These are phyloP conservation scores for Lagopus muta DNA, from an alignment of 2,113 vertebrate genomes.

Conservation along the genomic window DNA sequence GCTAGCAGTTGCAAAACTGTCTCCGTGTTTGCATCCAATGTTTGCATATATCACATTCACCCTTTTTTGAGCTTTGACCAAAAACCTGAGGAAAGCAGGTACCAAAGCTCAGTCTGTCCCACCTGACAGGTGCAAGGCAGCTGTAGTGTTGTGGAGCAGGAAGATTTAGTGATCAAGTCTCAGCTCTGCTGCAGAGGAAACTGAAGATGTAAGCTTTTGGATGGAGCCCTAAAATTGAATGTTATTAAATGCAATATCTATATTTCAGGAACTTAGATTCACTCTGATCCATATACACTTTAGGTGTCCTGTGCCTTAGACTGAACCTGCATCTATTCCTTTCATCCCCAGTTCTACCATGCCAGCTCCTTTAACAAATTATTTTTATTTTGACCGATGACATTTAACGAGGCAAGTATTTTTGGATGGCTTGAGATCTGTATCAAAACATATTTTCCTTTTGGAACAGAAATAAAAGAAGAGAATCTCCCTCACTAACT, in stretches of 20 bases:
- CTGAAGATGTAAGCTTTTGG: background rate
- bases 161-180: background rate
- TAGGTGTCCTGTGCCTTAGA: background rate
- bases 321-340: background rate
- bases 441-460: conserved; percentile 1
- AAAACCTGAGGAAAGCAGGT: background rate
- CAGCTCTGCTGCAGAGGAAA: background rate
- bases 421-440: background rate
- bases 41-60: background rate
- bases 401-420: background rate
- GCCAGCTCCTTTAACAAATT: background rate
- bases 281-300: background rate
- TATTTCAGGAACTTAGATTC: background rate
- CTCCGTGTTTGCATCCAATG: background rate
- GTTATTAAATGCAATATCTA: background rate
- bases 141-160: background rate
- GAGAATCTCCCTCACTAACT: background rate
- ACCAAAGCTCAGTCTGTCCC: background rate
- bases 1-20: background rate
- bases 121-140: background rate
- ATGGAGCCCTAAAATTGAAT: background rate
- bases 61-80: background rate
- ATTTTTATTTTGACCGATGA: background rate
- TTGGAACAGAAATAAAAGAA: background rate
- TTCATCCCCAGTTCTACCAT: background rate